Evolutionary conservation across 2,797 vertebrate species (phyloP).

Genomic region (Phrynocephalus forsythii): DNA sequence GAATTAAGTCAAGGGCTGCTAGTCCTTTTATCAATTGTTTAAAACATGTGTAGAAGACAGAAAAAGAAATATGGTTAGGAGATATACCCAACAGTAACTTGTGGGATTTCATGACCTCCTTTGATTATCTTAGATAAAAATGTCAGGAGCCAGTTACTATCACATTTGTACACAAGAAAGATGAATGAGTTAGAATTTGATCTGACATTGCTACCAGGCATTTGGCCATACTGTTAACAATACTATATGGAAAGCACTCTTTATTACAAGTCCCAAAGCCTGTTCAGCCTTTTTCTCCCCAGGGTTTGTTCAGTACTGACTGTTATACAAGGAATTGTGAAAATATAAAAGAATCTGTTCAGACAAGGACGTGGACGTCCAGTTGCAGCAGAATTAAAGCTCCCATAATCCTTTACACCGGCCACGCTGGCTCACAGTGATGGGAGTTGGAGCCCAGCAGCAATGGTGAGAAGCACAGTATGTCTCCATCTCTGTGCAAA

Average conservation of each 20-base stretch:
- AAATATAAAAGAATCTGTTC: background rate
- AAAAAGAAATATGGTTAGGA: background rate
- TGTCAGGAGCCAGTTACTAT: constrained; percentile 25
- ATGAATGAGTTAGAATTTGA: background rate
- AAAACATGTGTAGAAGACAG: background rate
- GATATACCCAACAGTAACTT: constrained; percentile 37
- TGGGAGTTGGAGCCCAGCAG: no score
- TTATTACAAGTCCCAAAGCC: background rate
- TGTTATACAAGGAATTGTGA: background rate
- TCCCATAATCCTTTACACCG: no score
- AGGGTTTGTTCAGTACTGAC: background rate
- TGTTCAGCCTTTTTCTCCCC: background rate
- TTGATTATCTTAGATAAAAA: constrained; percentile 25
- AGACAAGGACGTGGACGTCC: background rate
- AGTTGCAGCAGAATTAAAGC: no score
- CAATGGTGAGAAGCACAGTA: no score
- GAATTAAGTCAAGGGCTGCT: no score
- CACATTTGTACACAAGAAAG: constrained; percentile 27
- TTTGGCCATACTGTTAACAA: constrained; percentile 28
- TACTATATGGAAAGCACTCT: constrained; percentile 20
- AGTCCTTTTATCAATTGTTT: background rate
- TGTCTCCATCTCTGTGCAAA: no score
- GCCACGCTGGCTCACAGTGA: no score
- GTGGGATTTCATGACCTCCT: background rate
- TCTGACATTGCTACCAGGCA: constrained; percentile 41